These are phyloP conservation scores for Apogon talboti DNA, from an alignment of 2,797 vertebrate genomes.

Conservation along the genomic window DNA sequence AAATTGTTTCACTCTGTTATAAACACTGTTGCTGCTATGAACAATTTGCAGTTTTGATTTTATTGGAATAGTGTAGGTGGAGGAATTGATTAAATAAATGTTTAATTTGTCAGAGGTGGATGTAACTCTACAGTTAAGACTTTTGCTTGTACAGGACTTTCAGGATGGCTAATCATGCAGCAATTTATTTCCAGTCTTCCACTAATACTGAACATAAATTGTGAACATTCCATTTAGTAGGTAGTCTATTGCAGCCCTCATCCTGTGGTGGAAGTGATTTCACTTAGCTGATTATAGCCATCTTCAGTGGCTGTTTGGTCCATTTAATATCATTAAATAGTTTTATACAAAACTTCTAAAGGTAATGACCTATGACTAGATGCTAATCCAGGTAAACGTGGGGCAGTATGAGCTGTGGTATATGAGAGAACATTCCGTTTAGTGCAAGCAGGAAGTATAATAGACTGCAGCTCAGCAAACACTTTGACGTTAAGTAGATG, in stretches of 20 bases:
- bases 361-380: background rate
- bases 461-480: conserved; percentile 57
- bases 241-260: background rate
- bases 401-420: conserved; percentile 1
- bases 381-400: background rate
- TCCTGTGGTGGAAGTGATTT: background rate
- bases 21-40: too few species aligned
- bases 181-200: background rate
- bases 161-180: background rate
- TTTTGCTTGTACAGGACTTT: background rate
- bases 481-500: conserved; percentile 52
- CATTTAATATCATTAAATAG: background rate
- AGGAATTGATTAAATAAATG: background rate
- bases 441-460: conserved; percentile 15
- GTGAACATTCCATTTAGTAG: background rate
- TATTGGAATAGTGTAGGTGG: too few species aligned
- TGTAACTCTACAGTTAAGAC: background rate
- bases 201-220: background rate
- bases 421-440: conserved; percentile 13
- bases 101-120: background rate
- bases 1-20: too few species aligned
- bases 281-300: background rate
- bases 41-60: background rate
- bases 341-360: background rate
- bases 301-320: background rate